These are phyloP conservation scores for Electrophaes corylata DNA, from an alignment of 2,888 invertebrate genomes.

Conservation along the genomic window DNA sequence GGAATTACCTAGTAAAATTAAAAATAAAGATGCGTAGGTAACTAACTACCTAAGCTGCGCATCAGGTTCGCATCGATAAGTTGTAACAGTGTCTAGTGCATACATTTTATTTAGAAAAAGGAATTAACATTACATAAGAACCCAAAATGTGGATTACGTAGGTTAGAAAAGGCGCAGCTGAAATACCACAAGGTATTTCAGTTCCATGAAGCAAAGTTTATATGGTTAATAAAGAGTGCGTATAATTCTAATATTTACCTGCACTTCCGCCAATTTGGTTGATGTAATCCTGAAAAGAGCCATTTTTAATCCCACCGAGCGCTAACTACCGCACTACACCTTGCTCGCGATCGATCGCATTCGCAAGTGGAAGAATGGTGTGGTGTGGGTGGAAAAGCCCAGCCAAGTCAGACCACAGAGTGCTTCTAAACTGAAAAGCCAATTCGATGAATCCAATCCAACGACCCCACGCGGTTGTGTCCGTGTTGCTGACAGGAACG, in stretches of 20 bases:
- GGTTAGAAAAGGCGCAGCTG: slow-evolving; percentile 52
- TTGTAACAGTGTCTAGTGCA: neutral
- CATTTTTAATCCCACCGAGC: slow-evolving; percentile 80
- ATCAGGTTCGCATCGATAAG: neutral
- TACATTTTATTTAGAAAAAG: slow-evolving; percentile 42
- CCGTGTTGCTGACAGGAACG: too few species aligned
- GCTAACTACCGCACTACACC: slow-evolving; percentile 60
- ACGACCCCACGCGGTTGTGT: too few species aligned
- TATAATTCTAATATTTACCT: slow-evolving; percentile 66
- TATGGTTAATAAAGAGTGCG: neutral
- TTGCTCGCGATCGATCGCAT: slow-evolving; percentile 68
- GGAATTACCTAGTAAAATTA: neutral
- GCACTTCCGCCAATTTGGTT: slow-evolving; percentile 85
- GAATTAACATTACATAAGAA: slow-evolving; percentile 67
- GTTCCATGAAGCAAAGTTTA: slow-evolving; percentile 6
- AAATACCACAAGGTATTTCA: neutral
- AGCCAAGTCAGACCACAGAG: too few species aligned
- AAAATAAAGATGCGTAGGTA: neutral
- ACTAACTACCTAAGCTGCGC: neutral
- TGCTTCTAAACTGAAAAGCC: too few species aligned
- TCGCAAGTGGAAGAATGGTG: slow-evolving; percentile 48
- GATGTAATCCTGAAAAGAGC: slow-evolving; percentile 87
- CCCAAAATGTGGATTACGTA: slow-evolving; percentile 53
- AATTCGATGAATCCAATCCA: too few species aligned
- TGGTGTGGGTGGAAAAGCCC: neutral